phyloP scores from a whole-genome alignment of 2,888 invertebrate species.

The Troilus luridus region DNA sequence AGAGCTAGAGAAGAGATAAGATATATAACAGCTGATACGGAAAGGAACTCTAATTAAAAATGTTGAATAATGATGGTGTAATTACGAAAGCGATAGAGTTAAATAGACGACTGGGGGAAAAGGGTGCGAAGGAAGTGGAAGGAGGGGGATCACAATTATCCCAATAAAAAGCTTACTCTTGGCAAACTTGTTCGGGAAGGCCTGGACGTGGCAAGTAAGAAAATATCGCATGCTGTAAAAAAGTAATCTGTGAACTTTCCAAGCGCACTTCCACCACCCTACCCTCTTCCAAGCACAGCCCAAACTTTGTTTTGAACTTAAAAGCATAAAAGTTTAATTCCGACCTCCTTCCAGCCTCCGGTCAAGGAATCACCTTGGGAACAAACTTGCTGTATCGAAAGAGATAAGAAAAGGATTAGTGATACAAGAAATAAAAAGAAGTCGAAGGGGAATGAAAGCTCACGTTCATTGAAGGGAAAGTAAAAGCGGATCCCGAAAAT shows the following conservation, averaged over 20 bases:
- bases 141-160: slow-evolving; percentile 59
- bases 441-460: neutral
- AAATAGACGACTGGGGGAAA: slow-evolving; percentile 40
- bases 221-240: slow-evolving; percentile 60
- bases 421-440: slow-evolving; percentile 7
- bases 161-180: slow-evolving; percentile 58
- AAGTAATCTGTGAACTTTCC: slow-evolving; percentile 61
- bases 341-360: slow-evolving; percentile 36
- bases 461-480: neutral
- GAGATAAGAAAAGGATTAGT: slow-evolving; percentile 54
- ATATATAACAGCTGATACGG: neutral
- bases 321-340: slow-evolving; percentile 61
- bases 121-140: slow-evolving; percentile 42
- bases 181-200: slow-evolving; percentile 50
- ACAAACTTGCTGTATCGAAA: slow-evolving; percentile 31
- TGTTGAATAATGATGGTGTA: slow-evolving; percentile 49
- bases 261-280: slow-evolving; percentile 28
- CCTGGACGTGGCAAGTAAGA: slow-evolving; percentile 60
- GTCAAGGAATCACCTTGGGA: slow-evolving; percentile 59
- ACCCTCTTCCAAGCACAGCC: slow-evolving; percentile 37
- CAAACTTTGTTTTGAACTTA: slow-evolving; percentile 60
- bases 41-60: slow-evolving; percentile 51
- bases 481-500: neutral
- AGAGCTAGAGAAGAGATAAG: neutral
- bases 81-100: slow-evolving; percentile 53